These are phyloP conservation scores for Vespertilio murinus DNA, from an alignment of 2,797 vertebrate genomes.

Conservation along the genomic window DNA sequence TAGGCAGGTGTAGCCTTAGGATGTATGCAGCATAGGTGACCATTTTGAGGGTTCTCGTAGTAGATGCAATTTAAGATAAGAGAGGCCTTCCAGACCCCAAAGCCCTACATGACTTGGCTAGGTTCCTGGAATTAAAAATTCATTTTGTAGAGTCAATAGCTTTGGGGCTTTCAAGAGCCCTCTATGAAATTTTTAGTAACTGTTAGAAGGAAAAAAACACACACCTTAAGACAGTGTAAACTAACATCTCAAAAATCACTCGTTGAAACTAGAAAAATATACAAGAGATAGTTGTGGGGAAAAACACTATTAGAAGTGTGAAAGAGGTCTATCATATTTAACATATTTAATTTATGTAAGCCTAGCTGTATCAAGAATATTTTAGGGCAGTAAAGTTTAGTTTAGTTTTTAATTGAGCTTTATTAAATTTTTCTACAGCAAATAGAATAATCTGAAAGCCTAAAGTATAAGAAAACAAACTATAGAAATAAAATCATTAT, in stretches of 20 bases:
- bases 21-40: not conserved
- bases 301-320: not conserved
- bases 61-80: not conserved
- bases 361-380: not conserved
- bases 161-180: not conserved
- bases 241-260: not conserved
- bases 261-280: not conserved
- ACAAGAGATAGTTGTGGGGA: not conserved
- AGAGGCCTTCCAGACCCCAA: conserved; percentile 7
- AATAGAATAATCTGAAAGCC: not conserved
- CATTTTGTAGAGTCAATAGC: conserved; percentile 25
- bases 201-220: not conserved
- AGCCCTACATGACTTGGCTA: not conserved
- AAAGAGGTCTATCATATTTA: not conserved
- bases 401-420: not conserved
- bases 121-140: conserved; percentile 56
- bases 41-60: not conserved
- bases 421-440: not conserved
- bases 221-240: not conserved
- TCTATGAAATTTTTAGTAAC: conserved; percentile 53
- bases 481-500: not conserved
- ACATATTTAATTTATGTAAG: not conserved
- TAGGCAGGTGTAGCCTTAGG: not conserved
- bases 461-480: not conserved
- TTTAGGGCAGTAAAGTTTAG: not conserved